These are phyloP conservation scores for Lithophane semibrunnea DNA, from an alignment of 2,888 invertebrate genomes.

Conservation along the genomic window DNA sequence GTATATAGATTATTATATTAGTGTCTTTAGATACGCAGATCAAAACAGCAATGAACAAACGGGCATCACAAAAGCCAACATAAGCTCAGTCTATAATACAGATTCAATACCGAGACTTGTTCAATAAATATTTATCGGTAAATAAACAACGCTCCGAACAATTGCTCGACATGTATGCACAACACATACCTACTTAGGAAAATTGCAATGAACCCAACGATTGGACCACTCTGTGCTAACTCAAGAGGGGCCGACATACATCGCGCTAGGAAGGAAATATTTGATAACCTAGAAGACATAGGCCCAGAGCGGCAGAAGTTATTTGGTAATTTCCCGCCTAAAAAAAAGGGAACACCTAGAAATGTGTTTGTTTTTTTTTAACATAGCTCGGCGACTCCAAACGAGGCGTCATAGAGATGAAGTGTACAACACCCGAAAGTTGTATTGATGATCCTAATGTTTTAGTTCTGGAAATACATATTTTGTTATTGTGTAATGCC, in stretches of 20 bases:
- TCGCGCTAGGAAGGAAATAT: constrained; percentile 25
- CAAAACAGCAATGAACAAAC: neutral
- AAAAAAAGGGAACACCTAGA: no score
- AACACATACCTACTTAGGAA: constrained; percentile 35
- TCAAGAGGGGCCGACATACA: constrained; percentile 22
- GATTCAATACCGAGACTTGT: constrained; percentile 4
- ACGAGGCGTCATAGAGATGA: constrained; percentile 41
- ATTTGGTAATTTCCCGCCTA: no score
- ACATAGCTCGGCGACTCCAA: constrained; percentile 28
- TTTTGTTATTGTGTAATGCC: no score
- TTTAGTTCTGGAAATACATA: no score
- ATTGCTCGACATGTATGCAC: constrained; percentile 28
- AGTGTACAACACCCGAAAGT: constrained; percentile 45
- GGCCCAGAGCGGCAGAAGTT: no score
- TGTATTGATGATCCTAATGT: no score
- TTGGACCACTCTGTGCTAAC: constrained; percentile 40
- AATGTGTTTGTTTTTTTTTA: no score
- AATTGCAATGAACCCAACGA: constrained; percentile 60
- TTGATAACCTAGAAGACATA: no score
- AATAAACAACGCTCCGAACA: constrained; percentile 25
- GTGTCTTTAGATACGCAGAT: neutral
- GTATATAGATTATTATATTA: no score
- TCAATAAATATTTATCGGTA: constrained; percentile 27
- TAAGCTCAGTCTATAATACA: neutral
- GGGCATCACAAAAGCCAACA: neutral